These are phyloP conservation scores for Copidosoma aretas DNA, from an alignment of 2,888 invertebrate genomes.

Conservation along the genomic window DNA sequence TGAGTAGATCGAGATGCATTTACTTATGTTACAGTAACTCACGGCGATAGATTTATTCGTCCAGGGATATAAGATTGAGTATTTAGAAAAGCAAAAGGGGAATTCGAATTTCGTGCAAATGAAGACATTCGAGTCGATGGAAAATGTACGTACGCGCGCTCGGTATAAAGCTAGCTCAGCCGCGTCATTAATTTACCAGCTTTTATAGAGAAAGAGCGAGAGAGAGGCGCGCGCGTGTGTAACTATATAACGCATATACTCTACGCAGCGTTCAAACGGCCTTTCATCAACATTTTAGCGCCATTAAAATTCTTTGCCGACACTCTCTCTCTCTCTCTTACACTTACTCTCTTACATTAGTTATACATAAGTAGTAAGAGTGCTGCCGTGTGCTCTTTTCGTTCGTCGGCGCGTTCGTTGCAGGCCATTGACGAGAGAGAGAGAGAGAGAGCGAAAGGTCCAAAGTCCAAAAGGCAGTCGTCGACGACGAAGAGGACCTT, in stretches of 20 bases:
- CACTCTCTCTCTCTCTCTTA: neutral
- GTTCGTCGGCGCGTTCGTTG: too few species aligned
- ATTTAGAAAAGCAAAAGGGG: neutral
- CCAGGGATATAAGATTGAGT: neutral
- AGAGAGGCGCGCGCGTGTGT: too few species aligned
- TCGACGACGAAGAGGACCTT: neutral
- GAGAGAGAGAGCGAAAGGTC: neutral
- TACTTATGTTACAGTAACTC: neutral
- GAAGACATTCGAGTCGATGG: too few species aligned
- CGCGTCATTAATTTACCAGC: constrained; percentile 33
- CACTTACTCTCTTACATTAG: too few species aligned
- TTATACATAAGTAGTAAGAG: too few species aligned
- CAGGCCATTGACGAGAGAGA: neutral
- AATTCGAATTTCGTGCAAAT: neutral
- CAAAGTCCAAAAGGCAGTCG: too few species aligned
- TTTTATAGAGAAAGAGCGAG: constrained; percentile 1
- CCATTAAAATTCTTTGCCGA: neutral
- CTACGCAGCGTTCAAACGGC: constrained; percentile 15
- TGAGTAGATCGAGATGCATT: too few species aligned
- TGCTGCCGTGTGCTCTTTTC: too few species aligned
- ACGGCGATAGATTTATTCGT: neutral
- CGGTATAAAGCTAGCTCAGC: neutral
- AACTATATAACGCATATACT: neutral
- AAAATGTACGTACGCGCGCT: too few species aligned
- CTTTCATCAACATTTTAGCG: neutral